Conservation (phyloP, 2,797 vertebrate species). For the Balearica regulorum region DNA sequence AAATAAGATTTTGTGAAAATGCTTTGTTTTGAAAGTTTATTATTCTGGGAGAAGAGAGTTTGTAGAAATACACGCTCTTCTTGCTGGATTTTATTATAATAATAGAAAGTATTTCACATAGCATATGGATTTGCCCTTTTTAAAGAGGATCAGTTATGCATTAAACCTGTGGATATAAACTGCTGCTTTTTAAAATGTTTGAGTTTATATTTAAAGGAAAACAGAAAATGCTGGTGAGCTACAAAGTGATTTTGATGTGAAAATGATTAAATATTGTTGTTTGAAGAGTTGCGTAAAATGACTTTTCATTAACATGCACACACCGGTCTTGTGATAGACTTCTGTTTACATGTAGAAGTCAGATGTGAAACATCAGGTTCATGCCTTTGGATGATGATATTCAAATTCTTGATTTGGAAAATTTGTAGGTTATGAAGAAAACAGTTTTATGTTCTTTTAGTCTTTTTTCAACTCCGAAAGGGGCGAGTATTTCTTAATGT, state of each 20-base stretch:
- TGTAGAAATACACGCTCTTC: constrained; percentile 23
- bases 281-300: constrained; percentile 46
- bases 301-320: constrained; percentile 24
- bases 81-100: constrained; percentile 31
- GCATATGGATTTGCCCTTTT: not conserved
- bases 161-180: constrained; percentile 42
- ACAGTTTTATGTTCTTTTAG: not conserved
- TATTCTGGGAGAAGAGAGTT: constrained; percentile 43
- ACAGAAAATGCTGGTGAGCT: constrained; percentile 17
- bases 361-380: not conserved
- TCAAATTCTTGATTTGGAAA: not conserved
- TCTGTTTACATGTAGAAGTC: not conserved
- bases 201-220: constrained; percentile 54
- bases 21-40: constrained; percentile 53
- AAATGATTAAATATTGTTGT: constrained; percentile 50
- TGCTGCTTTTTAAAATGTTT: constrained; percentile 36
- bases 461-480: not conserved
- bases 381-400: not conserved
- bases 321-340: not conserved
- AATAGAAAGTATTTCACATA: constrained; percentile 27
- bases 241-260: constrained; percentile 42
- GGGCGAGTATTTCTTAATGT: not conserved
- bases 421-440: not conserved
- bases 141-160: not conserved
- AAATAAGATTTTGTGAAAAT: constrained; percentile 69